Evolutionary conservation across 2,888 invertebrate genomes (phyloP), one percentile per base, ranked within the genome.

Genomic region (Apamea sordens): DNA sequence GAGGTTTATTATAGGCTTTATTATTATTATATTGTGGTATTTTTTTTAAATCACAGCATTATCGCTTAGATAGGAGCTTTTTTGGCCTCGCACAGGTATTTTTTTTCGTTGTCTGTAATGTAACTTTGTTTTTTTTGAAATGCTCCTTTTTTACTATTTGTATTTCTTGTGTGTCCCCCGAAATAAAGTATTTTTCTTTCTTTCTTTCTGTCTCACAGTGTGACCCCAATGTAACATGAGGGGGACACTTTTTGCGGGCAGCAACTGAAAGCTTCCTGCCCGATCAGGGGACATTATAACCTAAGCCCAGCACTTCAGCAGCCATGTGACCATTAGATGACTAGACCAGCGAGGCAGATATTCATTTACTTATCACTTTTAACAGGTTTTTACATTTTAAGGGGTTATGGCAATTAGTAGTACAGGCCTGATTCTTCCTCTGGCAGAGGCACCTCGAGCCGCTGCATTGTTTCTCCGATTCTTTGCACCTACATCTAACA

Each of bases 401-500:
- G 18, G 50, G 50, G 7, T 47, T 13, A 44, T 79, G 79, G 21
- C 79, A 79, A 41, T 79, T 53, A 1, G 32, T 15, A 32, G 67
- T 79, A 47, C 80, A 79, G 24, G 28, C 44, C 18, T 67, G 24
- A 0, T n/a, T 53, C 18, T 32, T 63, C n/a, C 6, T 80, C 44
- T 47, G 61, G 2, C 68, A 80, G 21, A 56, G 24, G 28, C 80
- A 79, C 18, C 50, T 72, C 32, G 5, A 4, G 0, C 32, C 18
- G 4, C 4, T 4, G 44, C 80, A 79, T 61, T 68, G 67, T 53
- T 13, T 24, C n/a, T 11, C 41, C 2, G 68, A 73, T 21, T 53
- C 21, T 18, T 59, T 70, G 70, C 79, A 79, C 24, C 36, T 21
- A 41, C 79, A 79, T 63, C 7, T 61, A 41, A 41, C 47, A 28